phyloP scores from a whole-genome alignment of 2,888 invertebrate genomes.

The Eristalis pertinax region DNA sequence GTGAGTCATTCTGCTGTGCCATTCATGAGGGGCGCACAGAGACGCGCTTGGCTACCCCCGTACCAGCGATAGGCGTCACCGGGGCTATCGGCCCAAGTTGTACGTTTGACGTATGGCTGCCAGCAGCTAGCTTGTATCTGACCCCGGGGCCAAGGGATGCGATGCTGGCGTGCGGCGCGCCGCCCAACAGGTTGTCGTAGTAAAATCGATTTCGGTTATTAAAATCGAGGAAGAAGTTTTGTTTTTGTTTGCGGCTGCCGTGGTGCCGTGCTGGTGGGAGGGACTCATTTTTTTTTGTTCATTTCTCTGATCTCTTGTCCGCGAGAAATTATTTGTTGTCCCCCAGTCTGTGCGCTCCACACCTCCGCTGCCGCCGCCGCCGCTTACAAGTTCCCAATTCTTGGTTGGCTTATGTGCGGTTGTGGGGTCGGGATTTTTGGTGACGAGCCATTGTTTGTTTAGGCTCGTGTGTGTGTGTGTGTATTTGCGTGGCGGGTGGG shows the following conservation, averaged over 20 bases:
- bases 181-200: constrained; percentile 70
- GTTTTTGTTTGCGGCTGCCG: constrained; percentile 31
- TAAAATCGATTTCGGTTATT: constrained; percentile 69
- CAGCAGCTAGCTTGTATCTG: constrained; percentile 23
- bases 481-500: background rate
- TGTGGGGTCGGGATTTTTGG: constrained; percentile 8
- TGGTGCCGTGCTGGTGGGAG: background rate
- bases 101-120: constrained; percentile 60
- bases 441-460: constrained; percentile 30
- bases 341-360: constrained; percentile 34
- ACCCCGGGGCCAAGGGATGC: constrained; percentile 22
- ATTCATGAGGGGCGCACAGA: constrained; percentile 43
- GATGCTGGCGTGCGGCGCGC: background rate
- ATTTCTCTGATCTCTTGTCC: constrained; percentile 11
- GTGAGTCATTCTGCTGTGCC: constrained; percentile 47
- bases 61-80: constrained; percentile 42
- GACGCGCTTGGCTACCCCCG: background rate
- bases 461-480: background rate
- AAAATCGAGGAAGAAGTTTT: constrained; percentile 47
- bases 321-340: constrained; percentile 29
- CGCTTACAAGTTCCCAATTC: background rate
- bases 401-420: constrained; percentile 8
- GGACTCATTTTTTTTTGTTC: constrained; percentile 1
- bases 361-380: too few species aligned
- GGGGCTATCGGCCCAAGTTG: constrained; percentile 59